Conservation (phyloP, 2,797 vertebrate species). For the Spinus olivaceus region DNA sequence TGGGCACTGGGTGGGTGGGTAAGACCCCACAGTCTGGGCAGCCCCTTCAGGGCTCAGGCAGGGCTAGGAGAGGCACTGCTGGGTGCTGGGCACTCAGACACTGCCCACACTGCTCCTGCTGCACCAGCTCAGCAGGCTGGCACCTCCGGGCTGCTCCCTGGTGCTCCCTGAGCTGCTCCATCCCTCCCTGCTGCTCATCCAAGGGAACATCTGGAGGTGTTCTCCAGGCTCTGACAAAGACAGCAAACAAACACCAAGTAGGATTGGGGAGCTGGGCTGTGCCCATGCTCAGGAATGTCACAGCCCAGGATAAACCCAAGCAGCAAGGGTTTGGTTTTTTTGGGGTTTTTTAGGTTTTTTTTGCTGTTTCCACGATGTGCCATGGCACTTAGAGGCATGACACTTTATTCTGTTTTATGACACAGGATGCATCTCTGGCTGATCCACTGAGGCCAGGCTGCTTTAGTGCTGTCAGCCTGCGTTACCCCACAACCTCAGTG, state of each 20-base stretch:
- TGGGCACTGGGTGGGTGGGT: too few relatives aligned
- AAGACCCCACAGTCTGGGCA: too few relatives aligned
- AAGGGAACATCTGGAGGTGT: neutral
- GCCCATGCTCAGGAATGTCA: neutral
- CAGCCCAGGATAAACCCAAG: neutral
- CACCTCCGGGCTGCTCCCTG: neutral
- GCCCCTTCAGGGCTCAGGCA: neutral
- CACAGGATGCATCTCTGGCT: neutral
- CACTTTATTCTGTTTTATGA: neutral
- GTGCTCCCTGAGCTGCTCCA: neutral
- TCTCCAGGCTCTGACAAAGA: neutral
- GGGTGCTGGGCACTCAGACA: neutral
- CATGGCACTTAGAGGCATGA: neutral
- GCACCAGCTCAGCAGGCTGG: neutral
- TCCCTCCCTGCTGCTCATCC: neutral
- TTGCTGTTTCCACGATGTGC: neutral
- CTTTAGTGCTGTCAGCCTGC: neutral
- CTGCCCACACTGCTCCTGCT: neutral
- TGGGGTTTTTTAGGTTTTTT: too few relatives aligned
- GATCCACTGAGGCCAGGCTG: neutral
- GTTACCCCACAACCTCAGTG: neutral
- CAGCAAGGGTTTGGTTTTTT: neutral
- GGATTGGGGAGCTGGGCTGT: neutral
- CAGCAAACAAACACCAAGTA: neutral
- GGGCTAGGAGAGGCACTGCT: neutral